phyloP scores from a whole-genome alignment of 2,888 invertebrate genomes.

The Eucera pruinosa region DNA sequence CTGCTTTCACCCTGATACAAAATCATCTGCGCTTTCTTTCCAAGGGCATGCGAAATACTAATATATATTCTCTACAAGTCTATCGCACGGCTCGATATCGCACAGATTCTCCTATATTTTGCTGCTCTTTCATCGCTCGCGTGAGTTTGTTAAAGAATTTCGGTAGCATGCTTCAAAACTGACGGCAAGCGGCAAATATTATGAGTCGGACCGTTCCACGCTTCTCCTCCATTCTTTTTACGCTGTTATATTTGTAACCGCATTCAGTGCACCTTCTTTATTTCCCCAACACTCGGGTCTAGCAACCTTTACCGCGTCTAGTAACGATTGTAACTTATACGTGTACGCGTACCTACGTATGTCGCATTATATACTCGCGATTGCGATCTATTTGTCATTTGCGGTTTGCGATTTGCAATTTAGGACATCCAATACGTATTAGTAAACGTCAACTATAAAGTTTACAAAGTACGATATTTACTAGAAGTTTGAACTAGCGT shows the following conservation, averaged over 20 bases:
- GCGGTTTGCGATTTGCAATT: too few species aligned
- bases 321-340: too few species aligned
- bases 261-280: too few species aligned
- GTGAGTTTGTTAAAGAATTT: slow-evolving; percentile 29
- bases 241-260: too few species aligned
- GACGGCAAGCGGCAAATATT: slow-evolving; percentile 19
- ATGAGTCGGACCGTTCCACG: background rate
- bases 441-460: slow-evolving; percentile 18
- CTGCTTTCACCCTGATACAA: too few species aligned
- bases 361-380: too few species aligned
- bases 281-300: too few species aligned
- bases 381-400: too few species aligned
- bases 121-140: slow-evolving; percentile 1
- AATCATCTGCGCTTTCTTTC: slow-evolving; percentile 17
- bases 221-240: background rate
- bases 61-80: too few species aligned
- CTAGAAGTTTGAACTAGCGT: slow-evolving; percentile 49
- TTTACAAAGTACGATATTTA: slow-evolving; percentile 7
- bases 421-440: background rate
- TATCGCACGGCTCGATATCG: too few species aligned
- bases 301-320: too few species aligned
- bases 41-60: slow-evolving; percentile 18
- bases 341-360: too few species aligned
- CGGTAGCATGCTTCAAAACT: slow-evolving; percentile 7
- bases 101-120: slow-evolving; percentile 28